Conservation (phyloP, 2,113 vertebrate species). For the Cryptoleucopteryx plumbea region DNA sequence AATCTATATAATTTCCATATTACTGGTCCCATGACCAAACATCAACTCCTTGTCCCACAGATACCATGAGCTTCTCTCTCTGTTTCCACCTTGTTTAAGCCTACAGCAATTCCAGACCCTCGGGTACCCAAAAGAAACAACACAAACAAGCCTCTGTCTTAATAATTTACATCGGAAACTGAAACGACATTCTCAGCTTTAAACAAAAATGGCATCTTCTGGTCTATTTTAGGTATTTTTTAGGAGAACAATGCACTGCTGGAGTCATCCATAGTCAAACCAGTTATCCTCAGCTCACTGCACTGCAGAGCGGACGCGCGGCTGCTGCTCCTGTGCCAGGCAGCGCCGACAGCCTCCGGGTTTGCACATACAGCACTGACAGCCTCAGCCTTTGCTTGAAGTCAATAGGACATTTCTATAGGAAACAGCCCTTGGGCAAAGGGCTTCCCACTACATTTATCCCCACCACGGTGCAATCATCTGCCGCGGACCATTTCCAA, state of each 20-base stretch:
- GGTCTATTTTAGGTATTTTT: background rate
- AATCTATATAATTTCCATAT: background rate
- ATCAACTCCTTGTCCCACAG: background rate
- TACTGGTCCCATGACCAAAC: background rate
- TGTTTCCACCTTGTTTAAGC: background rate
- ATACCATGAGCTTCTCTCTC: background rate
- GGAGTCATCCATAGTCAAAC: background rate
- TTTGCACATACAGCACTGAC: background rate
- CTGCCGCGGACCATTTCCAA: background rate
- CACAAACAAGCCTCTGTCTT: background rate
- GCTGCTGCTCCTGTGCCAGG: background rate
- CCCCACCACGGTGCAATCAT: background rate
- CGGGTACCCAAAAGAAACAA: background rate
- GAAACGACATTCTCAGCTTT: background rate
- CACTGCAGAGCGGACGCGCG: accelerated
- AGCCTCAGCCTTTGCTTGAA: background rate
- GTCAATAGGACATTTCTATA: background rate
- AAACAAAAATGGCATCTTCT: background rate
- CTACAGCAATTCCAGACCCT: background rate
- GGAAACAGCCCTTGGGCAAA: background rate
- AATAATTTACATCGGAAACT: constrained; percentile 18
- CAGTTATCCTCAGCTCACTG: background rate
- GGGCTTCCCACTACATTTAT: background rate
- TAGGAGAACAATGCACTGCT: background rate
- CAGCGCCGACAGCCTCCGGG: background rate